phyloP scores from a whole-genome alignment of 2,888 invertebrate species.

The Lochmaea capreae region DNA sequence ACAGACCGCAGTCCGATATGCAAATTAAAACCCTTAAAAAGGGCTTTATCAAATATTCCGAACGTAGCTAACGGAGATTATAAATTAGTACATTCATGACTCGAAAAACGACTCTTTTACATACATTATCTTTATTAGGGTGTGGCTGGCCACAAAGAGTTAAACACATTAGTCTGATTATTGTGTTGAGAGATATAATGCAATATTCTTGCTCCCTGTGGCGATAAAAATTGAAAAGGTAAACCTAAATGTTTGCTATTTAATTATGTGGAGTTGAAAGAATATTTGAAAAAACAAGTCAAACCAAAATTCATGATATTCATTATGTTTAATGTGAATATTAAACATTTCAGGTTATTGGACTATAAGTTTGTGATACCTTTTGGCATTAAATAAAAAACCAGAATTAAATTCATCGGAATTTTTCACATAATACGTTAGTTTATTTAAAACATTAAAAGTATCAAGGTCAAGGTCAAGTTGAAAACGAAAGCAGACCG shows the following conservation, averaged over 20 bases:
- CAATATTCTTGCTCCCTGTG: constrained; percentile 33
- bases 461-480: too few relatives aligned
- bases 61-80: constrained; percentile 19
- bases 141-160: constrained; percentile 37
- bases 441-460: too few relatives aligned
- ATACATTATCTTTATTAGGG: constrained; percentile 43
- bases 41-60: constrained; percentile 14
- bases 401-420: too few relatives aligned
- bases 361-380: too few relatives aligned
- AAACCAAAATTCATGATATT: too few relatives aligned
- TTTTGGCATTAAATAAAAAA: too few relatives aligned
- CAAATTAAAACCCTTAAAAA: constrained; percentile 4
- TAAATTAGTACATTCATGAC: constrained; percentile 34
- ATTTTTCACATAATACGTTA: too few relatives aligned
- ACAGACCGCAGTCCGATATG: constrained; percentile 4
- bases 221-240: background rate
- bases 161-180: constrained; percentile 41
- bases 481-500: too few relatives aligned
- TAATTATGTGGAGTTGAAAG: too few relatives aligned
- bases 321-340: too few relatives aligned
- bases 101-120: constrained; percentile 36
- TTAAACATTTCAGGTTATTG: too few relatives aligned
- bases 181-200: constrained; percentile 35
- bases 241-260: background rate
- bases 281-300: too few relatives aligned